Percentiles rank a stretch among this genome's conserved stretches.
Conservation (phyloP, 2,888 invertebrate genomes). For the Oligia strigilis region DNA sequence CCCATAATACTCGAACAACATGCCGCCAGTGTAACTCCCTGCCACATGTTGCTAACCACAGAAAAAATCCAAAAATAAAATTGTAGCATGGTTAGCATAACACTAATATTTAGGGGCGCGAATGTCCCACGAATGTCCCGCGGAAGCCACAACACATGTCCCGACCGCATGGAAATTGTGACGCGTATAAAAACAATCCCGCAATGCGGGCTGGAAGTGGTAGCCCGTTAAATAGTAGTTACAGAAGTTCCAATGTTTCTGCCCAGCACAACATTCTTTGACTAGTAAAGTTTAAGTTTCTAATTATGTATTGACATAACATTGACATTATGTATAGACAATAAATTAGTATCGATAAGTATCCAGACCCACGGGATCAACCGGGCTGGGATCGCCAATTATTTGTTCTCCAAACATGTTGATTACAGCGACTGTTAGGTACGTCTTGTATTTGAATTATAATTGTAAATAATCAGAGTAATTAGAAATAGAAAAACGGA, state of each 20-base stretch:
- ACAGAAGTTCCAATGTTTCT: slow-evolving; percentile 18
- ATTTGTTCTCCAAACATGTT: not conserved
- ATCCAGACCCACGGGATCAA: not conserved
- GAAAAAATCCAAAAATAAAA: slow-evolving; percentile 29
- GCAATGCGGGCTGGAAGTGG: slow-evolving; percentile 57
- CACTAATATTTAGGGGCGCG: slow-evolving; percentile 4
- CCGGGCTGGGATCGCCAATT: not conserved
- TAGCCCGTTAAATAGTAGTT: not conserved
- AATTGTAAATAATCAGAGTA: not conserved
- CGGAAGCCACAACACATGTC: slow-evolving; percentile 42
- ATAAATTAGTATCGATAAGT: not conserved
- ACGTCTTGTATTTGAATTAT: not conserved
- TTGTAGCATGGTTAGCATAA: slow-evolving; percentile 20
- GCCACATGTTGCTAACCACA: slow-evolving; percentile 5
- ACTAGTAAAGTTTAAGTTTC: not conserved
- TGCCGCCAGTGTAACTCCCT: not conserved
- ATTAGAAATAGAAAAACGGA: too few species aligned
- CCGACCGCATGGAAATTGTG: slow-evolving; percentile 27
- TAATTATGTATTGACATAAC: not conserved
- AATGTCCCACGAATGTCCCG: slow-evolving; percentile 39
- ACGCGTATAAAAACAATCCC: slow-evolving; percentile 39
- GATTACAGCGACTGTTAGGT: not conserved
- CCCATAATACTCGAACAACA: not conserved
- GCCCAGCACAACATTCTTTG: not conserved
- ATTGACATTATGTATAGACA: too few species aligned